Evolutionary conservation across 2,797 vertebrate species (phyloP).

Genomic region (Myotis planiceps): DNA sequence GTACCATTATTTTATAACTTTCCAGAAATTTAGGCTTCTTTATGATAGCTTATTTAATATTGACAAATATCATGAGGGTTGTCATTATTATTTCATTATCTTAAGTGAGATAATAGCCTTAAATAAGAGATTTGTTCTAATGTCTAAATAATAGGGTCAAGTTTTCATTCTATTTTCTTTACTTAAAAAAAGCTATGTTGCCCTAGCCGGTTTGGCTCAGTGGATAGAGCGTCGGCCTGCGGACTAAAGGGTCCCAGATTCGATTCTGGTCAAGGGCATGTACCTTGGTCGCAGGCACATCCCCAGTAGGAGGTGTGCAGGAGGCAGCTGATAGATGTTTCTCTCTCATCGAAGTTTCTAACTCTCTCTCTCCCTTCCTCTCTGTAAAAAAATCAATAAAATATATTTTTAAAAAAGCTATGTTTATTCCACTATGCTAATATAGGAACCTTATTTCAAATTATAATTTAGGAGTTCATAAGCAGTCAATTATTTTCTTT

Average conservation of each 20-base stretch:
- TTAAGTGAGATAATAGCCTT: neutral
- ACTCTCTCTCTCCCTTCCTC: no score
- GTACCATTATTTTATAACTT: neutral
- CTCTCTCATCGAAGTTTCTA: no score
- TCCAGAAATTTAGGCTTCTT: neutral
- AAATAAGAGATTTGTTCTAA: neutral
- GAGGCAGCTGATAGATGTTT: no score
- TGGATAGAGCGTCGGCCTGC: no score
- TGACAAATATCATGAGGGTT: neutral
- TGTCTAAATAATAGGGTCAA: neutral
- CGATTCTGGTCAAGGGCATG: no score
- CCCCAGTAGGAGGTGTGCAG: no score
- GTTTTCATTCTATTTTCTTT: neutral
- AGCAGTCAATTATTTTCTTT: neutral
- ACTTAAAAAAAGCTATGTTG: neutral
- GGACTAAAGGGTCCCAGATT: no score
- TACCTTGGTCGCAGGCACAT: no score
- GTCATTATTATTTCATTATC: neutral
- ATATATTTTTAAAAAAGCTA: no score
- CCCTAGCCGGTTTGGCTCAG: no score
- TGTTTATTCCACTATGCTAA: neutral
- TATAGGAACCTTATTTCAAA: neutral
- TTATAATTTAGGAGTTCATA: neutral
- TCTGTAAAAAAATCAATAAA: no score
- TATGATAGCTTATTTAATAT: neutral